Evolutionary conservation across 2,113 vertebrate species (phyloP).

Genomic region (Antennarius striatus): DNA sequence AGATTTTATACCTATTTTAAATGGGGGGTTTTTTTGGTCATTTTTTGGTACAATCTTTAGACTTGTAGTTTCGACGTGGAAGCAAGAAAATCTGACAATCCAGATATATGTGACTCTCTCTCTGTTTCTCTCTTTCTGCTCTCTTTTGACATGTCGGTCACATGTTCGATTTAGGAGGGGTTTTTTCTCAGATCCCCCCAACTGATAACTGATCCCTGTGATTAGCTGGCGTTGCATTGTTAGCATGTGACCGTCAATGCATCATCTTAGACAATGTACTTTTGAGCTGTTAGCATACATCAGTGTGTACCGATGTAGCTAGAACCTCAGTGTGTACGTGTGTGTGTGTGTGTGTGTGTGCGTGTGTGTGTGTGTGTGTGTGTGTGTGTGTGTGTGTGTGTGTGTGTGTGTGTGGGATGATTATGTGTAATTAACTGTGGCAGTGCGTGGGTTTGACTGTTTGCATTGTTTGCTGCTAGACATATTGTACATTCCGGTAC

Average conservation of each 20-base stretch:
- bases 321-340: conserved; percentile 57
- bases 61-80: background rate
- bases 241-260: conserved; percentile 57
- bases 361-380: conserved; percentile 18
- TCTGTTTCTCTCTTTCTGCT: too few species aligned
- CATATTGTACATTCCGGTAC: conserved; percentile 74
- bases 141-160: background rate
- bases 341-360: conserved; percentile 44
- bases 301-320: conserved; percentile 63
- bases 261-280: conserved; percentile 55
- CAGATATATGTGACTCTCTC: too few species aligned
- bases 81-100: too few species aligned
- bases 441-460: conserved; percentile 30
- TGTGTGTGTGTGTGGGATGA: conserved; percentile 4
- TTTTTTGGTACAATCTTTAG: background rate
- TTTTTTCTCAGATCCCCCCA: conserved; percentile 13
- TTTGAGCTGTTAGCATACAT: conserved; percentile 58
- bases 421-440: background rate
- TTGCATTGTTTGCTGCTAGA: conserved; percentile 64
- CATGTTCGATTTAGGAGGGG: conserved; percentile 7
- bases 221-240: conserved; percentile 57
- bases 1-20: background rate
- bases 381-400: conserved; percentile 20
- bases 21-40: background rate
- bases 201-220: conserved; percentile 19